Evolutionary conservation across 1,140 invertebrate genomes (phyloP), one percentile per base, ranked within the genome.

Genomic region (Piezodorus guildinii): DNA sequence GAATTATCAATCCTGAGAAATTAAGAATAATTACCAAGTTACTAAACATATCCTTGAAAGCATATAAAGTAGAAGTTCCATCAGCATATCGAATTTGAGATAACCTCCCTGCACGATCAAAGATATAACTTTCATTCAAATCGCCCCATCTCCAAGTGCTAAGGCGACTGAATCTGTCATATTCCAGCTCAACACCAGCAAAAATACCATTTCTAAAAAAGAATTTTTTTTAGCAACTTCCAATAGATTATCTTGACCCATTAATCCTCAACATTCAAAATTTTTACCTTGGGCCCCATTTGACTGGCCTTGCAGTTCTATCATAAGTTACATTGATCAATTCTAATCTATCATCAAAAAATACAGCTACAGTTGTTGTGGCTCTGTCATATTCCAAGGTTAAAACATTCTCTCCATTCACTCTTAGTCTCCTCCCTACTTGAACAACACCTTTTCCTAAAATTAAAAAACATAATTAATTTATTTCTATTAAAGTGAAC

Each of bases 291-390:
- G 93, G 91, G 51, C 86, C 83, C 88, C 91, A 97, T 71, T 88
- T 88, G 0, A 91, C 82, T 0, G 94, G 91, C 65, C 91, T 81
- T 0, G 91, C 89, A n/a, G 89, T 88, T 68, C 85, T 82, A 71
- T 97, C 93, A 71, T 96, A 97, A 0, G 89, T 91, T 0, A 96
- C 87, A 69, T 94, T 94, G 2, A 98, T 77, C 3, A 97, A 78
- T 74, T 94, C 89, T 1, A 88, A 83, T 65, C 89, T 83, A 67
- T 92, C 90, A 70, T 94, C 90, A 76, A 92, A 88, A 67, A 95
- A 88, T 0, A 91, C 86, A 0, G 91, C 89, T 15, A 97, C 90
- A 0, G 90, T 91, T 58, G 90, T 87, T 0, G 86, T 87, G 56
- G 89, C 88, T 69, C 91, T 80, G 72, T 96, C 92, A 72, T 96